Percentiles rank a stretch among this genome's conserved stretches.
These are phyloP conservation scores for Hemiscyllium ocellatum DNA, from an alignment of 2,113 vertebrate species.

Conservation along the genomic window DNA sequence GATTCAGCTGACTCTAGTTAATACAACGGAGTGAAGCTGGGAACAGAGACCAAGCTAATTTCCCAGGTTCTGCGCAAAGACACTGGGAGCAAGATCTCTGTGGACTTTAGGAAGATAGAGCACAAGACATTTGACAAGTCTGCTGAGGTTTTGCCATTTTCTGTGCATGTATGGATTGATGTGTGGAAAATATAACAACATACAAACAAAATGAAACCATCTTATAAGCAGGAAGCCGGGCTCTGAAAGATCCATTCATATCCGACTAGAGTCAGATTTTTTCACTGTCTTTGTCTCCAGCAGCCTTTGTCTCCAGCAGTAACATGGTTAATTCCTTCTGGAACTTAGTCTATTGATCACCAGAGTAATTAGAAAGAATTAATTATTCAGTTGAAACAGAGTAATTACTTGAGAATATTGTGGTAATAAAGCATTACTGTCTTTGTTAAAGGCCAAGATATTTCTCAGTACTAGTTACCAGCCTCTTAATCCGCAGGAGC, in stretches of 20 bases:
- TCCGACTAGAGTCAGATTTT: neutral
- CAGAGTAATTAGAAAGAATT: neutral
- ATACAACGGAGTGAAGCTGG: neutral
- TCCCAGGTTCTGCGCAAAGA: neutral
- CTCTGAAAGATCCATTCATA: neutral
- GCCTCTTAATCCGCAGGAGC: neutral
- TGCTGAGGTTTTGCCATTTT: neutral
- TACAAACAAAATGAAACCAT: neutral
- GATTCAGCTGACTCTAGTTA: neutral
- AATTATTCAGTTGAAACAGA: constrained; percentile 19
- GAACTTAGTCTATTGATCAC: constrained; percentile 5
- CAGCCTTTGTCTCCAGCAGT: neutral
- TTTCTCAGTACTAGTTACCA: neutral
- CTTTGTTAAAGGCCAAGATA: constrained; percentile 15
- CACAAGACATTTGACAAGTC: neutral
- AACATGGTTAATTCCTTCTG: neutral
- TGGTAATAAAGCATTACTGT: neutral
- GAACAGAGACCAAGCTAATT: neutral
- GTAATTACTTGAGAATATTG: neutral
- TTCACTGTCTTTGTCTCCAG: neutral
- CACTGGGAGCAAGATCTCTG: neutral
- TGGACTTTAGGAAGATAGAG: neutral
- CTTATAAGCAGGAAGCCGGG: neutral
- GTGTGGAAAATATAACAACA: neutral
- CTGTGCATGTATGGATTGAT: neutral